Evolutionary conservation across 2,888 invertebrate genomes (phyloP).

Genomic region (Spodoptera littoralis): DNA sequence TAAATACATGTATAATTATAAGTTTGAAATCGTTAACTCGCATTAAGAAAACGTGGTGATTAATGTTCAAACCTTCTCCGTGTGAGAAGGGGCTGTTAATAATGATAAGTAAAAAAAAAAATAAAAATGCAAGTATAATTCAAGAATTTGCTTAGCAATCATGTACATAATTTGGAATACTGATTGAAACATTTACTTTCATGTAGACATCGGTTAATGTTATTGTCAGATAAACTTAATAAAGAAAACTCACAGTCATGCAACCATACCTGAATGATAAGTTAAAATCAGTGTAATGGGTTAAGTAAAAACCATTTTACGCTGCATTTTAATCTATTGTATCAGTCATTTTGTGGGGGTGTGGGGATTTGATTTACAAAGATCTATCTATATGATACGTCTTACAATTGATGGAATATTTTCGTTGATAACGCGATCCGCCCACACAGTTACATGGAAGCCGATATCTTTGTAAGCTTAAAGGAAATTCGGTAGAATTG

Average conservation of each 20-base stretch:
- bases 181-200: too few species aligned
- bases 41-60: too few species aligned
- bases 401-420: constrained; percentile 28
- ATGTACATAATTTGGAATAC: too few species aligned
- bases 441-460: constrained; percentile 39
- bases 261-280: constrained; percentile 7
- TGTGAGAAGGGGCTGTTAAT: too few species aligned
- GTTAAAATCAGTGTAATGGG: constrained; percentile 20
- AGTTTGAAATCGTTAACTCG: too few species aligned
- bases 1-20: too few species aligned
- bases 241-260: not conserved
- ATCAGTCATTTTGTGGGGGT: constrained; percentile 10
- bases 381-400: constrained; percentile 8
- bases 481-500: constrained; percentile 70
- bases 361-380: constrained; percentile 1
- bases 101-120: too few species aligned
- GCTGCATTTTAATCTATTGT: not conserved
- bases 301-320: constrained; percentile 15
- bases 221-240: too few species aligned
- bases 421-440: constrained; percentile 40
- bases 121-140: too few species aligned
- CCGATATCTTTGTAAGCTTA: constrained; percentile 60
- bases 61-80: too few species aligned
- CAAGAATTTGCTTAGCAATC: too few species aligned
- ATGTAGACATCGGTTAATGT: too few species aligned